Percentiles rank a stretch among this genome's conserved stretches.
These are phyloP conservation scores for Halictus quadricinctus DNA, from an alignment of 2,888 invertebrate genomes.

Conservation along the genomic window DNA sequence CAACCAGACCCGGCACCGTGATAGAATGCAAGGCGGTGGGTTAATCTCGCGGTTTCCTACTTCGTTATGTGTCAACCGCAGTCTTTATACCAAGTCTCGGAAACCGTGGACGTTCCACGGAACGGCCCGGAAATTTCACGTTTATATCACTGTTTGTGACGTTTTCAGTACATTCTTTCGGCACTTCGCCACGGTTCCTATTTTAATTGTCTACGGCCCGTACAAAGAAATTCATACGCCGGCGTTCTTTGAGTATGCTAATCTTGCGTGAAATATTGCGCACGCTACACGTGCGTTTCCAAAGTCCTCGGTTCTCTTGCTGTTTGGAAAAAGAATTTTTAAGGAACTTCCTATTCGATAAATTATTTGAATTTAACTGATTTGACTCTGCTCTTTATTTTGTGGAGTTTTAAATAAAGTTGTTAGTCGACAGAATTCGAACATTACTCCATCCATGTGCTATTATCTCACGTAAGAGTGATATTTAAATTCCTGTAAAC, in stretches of 20 bases:
- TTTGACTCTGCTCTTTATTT: no score
- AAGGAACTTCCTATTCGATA: not conserved
- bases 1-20: slow-evolving; percentile 43
- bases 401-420: no score
- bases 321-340: not conserved
- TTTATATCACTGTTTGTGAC: slow-evolving; percentile 3
- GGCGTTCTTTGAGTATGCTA: not conserved
- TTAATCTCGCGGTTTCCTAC: slow-evolving; percentile 61
- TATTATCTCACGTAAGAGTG: no score
- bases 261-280: not conserved
- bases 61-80: slow-evolving; percentile 64
- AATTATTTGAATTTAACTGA: not conserved
- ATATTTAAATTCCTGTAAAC: no score
- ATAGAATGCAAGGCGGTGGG: slow-evolving; percentile 60
- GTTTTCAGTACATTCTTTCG: slow-evolving; percentile 8
- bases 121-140: slow-evolving; percentile 3
- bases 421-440: no score
- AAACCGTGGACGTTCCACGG: slow-evolving; percentile 23
- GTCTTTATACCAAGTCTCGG: slow-evolving; percentile 34
- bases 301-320: not conserved
- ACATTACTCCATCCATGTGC: no score
- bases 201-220: not conserved
- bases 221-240: not conserved
- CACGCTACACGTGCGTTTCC: not conserved
- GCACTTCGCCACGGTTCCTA: not conserved